Conservation (phyloP, 1,140 invertebrate genomes). For the Xylocopa sonorina region DNA sequence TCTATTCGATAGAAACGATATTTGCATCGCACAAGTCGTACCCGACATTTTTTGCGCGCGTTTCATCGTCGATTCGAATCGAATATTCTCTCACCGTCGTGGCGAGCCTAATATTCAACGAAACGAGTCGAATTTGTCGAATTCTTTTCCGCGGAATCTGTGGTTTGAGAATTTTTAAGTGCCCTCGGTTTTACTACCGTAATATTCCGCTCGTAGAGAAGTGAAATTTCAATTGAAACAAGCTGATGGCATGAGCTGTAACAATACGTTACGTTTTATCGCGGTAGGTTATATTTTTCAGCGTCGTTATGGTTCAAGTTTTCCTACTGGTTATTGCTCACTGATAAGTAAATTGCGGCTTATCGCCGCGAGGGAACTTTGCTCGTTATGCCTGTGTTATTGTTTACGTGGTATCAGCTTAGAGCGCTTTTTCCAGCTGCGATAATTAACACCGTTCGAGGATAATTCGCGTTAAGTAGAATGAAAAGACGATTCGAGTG, state of each 20-base stretch:
- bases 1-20: no score
- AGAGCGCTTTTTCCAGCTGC: neutral
- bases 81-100: no score
- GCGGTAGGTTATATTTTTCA: neutral
- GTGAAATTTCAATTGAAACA: neutral
- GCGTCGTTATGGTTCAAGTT: neutral
- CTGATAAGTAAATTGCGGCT: slow-evolving; percentile 46
- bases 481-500: neutral
- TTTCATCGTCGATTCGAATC: no score
- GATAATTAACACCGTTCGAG: neutral
- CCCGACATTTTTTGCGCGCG: no score
- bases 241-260: no score
- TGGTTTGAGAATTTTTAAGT: no score
- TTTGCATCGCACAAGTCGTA: no score
- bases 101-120: no score
- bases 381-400: slow-evolving; percentile 1
- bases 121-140: no score
- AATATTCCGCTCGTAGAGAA: neutral
- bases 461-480: neutral
- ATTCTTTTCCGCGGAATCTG: no score
- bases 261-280: neutral
- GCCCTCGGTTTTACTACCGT: no score
- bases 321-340: neutral
- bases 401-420: neutral
- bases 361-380: slow-evolving; percentile 9